phyloP scores from a whole-genome alignment of 2,888 invertebrate genomes.

The Eupithecia exiguata region DNA sequence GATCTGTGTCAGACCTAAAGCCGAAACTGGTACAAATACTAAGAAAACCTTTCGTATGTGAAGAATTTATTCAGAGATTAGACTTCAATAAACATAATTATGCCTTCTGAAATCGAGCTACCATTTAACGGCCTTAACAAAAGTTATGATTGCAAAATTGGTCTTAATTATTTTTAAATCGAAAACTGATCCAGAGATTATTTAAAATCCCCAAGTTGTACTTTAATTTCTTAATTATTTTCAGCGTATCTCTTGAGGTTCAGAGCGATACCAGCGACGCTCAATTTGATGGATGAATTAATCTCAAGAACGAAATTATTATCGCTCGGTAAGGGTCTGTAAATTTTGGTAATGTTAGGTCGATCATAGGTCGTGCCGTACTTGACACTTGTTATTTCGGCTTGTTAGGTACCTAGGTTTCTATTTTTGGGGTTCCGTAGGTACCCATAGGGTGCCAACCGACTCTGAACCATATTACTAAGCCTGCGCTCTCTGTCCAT shows the following conservation, averaged over 20 bases:
- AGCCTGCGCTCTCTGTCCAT: not conserved
- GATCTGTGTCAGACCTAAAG: too few species aligned
- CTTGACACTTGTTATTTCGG: not conserved
- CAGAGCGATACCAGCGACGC: slow-evolving; percentile 49
- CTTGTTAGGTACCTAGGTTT: not conserved
- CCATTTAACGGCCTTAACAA: not conserved
- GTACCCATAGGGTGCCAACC: not conserved
- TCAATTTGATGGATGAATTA: slow-evolving; percentile 57
- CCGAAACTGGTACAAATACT: not conserved
- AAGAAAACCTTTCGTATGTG: not conserved
- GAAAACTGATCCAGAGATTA: slow-evolving; percentile 15
- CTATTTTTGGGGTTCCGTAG: not conserved
- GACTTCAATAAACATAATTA: not conserved
- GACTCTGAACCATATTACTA: not conserved
- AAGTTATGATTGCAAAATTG: slow-evolving; percentile 5
- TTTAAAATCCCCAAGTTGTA: slow-evolving; percentile 3
- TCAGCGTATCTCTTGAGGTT: slow-evolving; percentile 57
- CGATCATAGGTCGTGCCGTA: not conserved
- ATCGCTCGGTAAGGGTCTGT: slow-evolving; percentile 31
- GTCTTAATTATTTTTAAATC: slow-evolving; percentile 13
- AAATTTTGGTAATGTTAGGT: not conserved
- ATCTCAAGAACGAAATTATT: slow-evolving; percentile 53
- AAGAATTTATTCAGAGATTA: not conserved
- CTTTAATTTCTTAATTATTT: slow-evolving; percentile 43
- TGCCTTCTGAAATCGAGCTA: not conserved